Conservation (phyloP, 2,797 vertebrate genomes). For the Gadopsis bispinosus region DNA sequence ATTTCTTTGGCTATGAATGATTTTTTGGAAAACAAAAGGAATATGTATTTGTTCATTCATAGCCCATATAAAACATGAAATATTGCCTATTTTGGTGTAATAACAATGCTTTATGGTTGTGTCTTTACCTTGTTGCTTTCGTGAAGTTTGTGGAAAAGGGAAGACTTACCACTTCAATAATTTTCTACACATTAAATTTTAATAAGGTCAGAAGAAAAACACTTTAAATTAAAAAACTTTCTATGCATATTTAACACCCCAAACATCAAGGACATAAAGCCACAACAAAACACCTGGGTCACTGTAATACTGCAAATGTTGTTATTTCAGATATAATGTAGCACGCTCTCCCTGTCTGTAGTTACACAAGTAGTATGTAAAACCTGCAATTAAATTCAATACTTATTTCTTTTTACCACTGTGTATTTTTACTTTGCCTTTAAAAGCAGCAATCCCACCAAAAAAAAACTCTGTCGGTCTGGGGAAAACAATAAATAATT, state of each 20-base stretch:
- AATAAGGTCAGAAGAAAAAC: slow-evolving; percentile 11
- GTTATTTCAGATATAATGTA: slow-evolving; percentile 8
- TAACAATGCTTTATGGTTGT: slow-evolving; percentile 8
- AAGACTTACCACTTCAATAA: background rate
- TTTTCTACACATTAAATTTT: slow-evolving; percentile 17
- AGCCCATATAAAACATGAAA: background rate
- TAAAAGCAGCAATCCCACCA: background rate
- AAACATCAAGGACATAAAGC: background rate
- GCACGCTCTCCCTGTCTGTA: background rate
- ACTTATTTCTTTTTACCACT: background rate
- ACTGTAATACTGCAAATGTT: background rate
- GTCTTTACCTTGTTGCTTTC: slow-evolving; percentile 4
- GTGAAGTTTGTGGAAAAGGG: background rate
- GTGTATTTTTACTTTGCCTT: slow-evolving; percentile 5
- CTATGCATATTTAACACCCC: slow-evolving; percentile 9
- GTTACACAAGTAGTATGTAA: slow-evolving; percentile 2
- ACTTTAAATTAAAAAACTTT: background rate
- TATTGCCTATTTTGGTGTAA: background rate
- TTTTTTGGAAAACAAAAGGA: slow-evolving; percentile 1
- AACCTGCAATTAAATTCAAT: slow-evolving; percentile 4
- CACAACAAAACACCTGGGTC: background rate
- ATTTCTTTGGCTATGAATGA: slow-evolving; percentile 10
- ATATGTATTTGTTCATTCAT: background rate
- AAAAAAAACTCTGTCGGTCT: background rate
- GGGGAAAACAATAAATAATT: slow-evolving; percentile 7